Conservation (phyloP, 30 jellyfish, hydroid and myxozoan species). For the Hydractinia symbiolongicarpus region DNA sequence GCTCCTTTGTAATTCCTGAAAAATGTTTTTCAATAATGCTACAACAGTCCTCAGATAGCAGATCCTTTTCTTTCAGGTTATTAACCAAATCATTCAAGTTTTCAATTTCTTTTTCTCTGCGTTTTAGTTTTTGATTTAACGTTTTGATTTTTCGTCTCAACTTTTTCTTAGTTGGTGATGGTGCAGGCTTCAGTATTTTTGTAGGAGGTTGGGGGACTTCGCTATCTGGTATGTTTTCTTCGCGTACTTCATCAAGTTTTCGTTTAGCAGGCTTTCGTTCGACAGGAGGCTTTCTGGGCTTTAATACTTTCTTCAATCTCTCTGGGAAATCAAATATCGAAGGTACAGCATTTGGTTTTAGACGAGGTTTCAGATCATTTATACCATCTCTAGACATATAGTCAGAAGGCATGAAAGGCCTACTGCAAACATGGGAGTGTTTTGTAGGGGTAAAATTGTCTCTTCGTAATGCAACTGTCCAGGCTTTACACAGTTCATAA, state of each 20-base stretch:
- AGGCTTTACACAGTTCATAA: constrained; percentile 3
- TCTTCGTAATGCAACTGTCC: constrained; percentile 24
- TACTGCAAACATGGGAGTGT: constrained; percentile 22
- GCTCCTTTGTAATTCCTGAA: constrained; percentile 36
- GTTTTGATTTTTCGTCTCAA: background rate
- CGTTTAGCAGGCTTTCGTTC: too few relatives aligned
- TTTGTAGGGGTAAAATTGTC: constrained; percentile 15
- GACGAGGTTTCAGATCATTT: background rate
- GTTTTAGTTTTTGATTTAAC: background rate
- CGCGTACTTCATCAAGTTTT: too few relatives aligned
- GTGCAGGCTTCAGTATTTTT: background rate
- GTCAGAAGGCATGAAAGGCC: constrained; percentile 35
- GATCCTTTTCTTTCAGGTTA: background rate
- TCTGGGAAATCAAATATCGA: background rate
- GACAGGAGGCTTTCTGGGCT: background rate
- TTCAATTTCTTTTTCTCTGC: background rate
- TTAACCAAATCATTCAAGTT: background rate
- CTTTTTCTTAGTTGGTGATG: background rate
- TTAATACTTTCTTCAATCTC: background rate
- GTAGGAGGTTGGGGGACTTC: background rate
- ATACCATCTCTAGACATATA: background rate
- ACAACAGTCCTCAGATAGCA: background rate
- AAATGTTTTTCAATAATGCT: background rate
- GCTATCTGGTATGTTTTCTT: background rate
- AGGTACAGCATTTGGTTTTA: background rate